Base-by-base conservation (phyloP, 2,888 invertebrate genomes). In the Hirtodrosophila confusa region DNA sequence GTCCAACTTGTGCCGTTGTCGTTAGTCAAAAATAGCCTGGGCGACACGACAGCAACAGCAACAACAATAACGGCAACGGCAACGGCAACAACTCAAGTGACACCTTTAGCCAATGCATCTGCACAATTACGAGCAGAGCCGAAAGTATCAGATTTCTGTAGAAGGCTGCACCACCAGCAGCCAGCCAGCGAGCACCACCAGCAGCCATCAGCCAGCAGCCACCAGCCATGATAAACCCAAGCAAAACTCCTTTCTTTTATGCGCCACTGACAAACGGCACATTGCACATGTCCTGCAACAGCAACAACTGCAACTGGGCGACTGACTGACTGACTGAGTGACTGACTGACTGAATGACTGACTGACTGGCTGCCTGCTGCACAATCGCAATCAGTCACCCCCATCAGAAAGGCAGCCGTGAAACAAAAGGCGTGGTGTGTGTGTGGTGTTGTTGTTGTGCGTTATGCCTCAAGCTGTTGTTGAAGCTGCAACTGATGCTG, bases 251-350 rank as follows among this genome's bases (percentile, higher is more conserved):
- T 84, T 84, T 84, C 88, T 86, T 87, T 84, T 79, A 85, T 82
- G 86, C 88, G 86, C 86, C 86, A 86, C 86, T 85, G 86, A 87
- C 85, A 84, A 85, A 85, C 88, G 86, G 88, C 71, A 84, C 86
- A 88, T 86, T 84, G 88, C 84, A 84, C 86, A 84, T 84, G 84
- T 84, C 88, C 86, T 77, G 78, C 53, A 53, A 60, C 55, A 54
- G 24, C 37, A 63, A 60, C 53, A 53, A 60, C 55, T 50, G 24
- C 37, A 63, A 60, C 64, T 72, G 58, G 39, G 44, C 50, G 51
- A 64, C 64, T 47, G 39, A 29, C 47, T 40, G 47, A 35, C 44
- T 31, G 45, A 47, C 45, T 27, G 45, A 45, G 29, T 24, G 54
- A 33, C 41, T 4, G 43, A 43, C 39, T 33, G 63, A 49, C 29